Evolutionary conservation across 2,888 invertebrate species (phyloP).

Genomic region (Ecdyonurus torrentis): DNA sequence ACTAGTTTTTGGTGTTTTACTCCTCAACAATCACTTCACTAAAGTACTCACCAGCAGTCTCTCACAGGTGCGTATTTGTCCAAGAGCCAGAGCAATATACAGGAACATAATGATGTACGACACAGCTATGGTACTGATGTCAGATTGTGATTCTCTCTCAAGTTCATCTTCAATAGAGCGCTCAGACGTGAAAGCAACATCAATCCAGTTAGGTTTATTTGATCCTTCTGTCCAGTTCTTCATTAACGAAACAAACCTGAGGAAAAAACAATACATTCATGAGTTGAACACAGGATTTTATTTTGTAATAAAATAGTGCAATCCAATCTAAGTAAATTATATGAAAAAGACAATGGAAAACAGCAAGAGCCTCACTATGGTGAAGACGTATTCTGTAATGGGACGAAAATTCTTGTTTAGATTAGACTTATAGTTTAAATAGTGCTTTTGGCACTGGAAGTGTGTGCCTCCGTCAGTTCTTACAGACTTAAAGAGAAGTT

Average conservation of each 20-base stretch:
- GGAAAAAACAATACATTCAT: constrained; percentile 5
- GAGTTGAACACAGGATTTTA: neutral
- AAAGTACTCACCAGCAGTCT: constrained; percentile 33
- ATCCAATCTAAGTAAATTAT: neutral
- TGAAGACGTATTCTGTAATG: no score
- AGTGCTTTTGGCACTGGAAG: no score
- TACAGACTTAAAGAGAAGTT: no score
- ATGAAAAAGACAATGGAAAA: neutral
- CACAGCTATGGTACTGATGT: constrained; percentile 78
- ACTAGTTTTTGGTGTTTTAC: no score
- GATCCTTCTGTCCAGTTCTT: constrained; percentile 48
- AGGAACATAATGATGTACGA: constrained; percentile 97
- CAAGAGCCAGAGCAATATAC: constrained; percentile 88
- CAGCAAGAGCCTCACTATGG: neutral
- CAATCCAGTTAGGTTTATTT: constrained; percentile 50
- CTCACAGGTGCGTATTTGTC: constrained; percentile 62
- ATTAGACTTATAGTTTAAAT: no score
- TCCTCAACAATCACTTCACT: neutral
- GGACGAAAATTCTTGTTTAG: no score
- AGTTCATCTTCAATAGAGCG: constrained; percentile 93
- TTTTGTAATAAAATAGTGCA: no score
- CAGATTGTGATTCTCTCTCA: constrained; percentile 78
- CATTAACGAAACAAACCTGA: constrained; percentile 57
- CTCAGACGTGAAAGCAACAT: constrained; percentile 74
- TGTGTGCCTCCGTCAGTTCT: no score